Evolutionary conservation across 2,113 vertebrate genomes (phyloP), one percentile per base, ranked within the genome.

Genomic region (Indicator maculatus): DNA sequence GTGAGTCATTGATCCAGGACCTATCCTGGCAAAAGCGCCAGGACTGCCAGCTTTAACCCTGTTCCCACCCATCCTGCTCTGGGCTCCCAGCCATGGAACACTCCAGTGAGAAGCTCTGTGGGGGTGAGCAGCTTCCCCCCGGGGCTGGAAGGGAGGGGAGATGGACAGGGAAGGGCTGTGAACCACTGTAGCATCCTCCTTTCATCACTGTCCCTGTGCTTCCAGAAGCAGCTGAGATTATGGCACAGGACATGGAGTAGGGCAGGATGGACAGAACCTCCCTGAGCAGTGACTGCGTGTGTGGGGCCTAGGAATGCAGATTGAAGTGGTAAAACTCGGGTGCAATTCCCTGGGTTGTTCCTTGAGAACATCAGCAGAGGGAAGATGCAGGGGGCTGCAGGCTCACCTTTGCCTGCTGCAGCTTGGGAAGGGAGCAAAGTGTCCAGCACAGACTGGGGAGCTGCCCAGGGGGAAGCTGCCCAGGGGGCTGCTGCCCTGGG

Each of bases 251-350:
- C 79, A 44, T 24, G 16, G 4, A 11, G 28, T 5, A 11, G 33
- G 12, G 27, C 26, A 2, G 18, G 53, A 30, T 18, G 4, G 16
- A 7, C 23, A 8, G 55, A 33, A 3, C 12, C 5, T 18, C 59
- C 2, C 1, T 6, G 7, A 19, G 6, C 18, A 4, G 64, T 30
- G 36, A 11, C 5, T 1, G 7, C 9, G 1, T 7, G 2, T 1
- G 12, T 3, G 2, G 74, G 23, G 38, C 24, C 56, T 6, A 28
- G 39, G n/a, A 50, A 53, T 3, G 3, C 0, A 5, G 45, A 20
- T 7, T 39, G 9, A 23, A 41, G 5, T 0, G 12, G 4, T 2
- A 9, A 0, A 1, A 3, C 31, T 36, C 1, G 13, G 52, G 5
- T 24, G n/a, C 20, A 6, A 2, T 23, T 28, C 15, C 16, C 80